phyloP scores from a whole-genome alignment of 2,888 invertebrate genomes.

The Drosophila nr. fundita region DNA sequence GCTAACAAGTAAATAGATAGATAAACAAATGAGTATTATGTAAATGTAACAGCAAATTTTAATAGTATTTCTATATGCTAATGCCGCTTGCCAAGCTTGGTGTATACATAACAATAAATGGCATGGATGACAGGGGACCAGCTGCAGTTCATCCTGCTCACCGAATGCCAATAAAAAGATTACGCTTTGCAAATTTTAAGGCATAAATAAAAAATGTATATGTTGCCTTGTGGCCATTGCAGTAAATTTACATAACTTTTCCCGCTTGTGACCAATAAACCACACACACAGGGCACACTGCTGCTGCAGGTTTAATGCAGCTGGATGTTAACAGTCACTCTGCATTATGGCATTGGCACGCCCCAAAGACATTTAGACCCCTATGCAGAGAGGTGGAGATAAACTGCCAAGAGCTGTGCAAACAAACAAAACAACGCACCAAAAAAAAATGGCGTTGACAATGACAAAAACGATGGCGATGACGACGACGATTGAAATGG shows the following conservation, averaged over 20 bases:
- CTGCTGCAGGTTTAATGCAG: slow-evolving; percentile 29
- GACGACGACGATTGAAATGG: slow-evolving; percentile 14
- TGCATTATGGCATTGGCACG: slow-evolving; percentile 26
- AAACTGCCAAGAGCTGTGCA: slow-evolving; percentile 23
- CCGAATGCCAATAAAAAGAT: slow-evolving; percentile 41
- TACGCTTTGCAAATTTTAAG: slow-evolving; percentile 54
- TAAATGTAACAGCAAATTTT: slow-evolving; percentile 58
- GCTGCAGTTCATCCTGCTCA: slow-evolving; percentile 31
- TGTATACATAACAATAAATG: slow-evolving; percentile 14
- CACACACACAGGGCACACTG: not conserved
- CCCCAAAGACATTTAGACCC: slow-evolving; percentile 10
- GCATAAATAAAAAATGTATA: slow-evolving; percentile 61
- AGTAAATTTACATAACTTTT: slow-evolving; percentile 46
- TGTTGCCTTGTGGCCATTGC: slow-evolving; percentile 22
- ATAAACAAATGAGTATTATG: slow-evolving; percentile 58
- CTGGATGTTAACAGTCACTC: slow-evolving; percentile 26
- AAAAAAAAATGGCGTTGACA: slow-evolving; percentile 30
- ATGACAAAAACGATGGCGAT: slow-evolving; percentile 3
- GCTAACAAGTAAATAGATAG: slow-evolving; percentile 55
- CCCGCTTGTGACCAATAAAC: slow-evolving; percentile 25
- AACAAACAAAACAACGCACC: slow-evolving; percentile 33
- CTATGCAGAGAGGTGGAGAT: not conserved
- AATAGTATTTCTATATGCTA: slow-evolving; percentile 29
- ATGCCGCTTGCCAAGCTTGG: not conserved
- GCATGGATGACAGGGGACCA: not conserved